phyloP scores from a whole-genome alignment of 2,113 vertebrate species.

The Anseranas semipalmata region DNA sequence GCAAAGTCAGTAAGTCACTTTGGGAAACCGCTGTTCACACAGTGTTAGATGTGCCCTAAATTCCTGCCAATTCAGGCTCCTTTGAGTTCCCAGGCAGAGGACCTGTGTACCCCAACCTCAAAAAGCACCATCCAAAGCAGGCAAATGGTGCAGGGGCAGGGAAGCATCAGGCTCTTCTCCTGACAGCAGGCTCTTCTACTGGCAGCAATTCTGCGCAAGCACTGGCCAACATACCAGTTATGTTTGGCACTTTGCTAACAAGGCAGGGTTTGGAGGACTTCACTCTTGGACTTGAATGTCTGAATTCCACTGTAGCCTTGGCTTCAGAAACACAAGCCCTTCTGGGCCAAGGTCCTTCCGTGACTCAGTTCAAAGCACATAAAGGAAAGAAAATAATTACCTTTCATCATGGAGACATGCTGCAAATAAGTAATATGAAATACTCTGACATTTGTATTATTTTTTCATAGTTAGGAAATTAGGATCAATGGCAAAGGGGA shows the following conservation, averaged over 20 bases:
- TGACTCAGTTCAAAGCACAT: conserved; percentile 22
- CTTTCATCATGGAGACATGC: background rate
- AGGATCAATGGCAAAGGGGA: background rate
- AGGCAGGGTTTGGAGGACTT: conserved; percentile 22
- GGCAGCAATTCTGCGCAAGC: background rate
- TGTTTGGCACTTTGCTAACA: background rate
- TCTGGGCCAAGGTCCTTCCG: conserved; percentile 44
- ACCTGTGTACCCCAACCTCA: background rate
- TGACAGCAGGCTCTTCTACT: rapidly evolving
- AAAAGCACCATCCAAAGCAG: background rate
- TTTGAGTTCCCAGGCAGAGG: background rate
- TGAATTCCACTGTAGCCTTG: conserved; percentile 51
- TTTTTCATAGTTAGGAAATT: background rate
- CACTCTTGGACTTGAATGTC: background rate
- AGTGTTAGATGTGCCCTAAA: rapidly evolving
- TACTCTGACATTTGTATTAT: background rate
- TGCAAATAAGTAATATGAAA: background rate
- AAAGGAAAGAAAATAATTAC: conserved; percentile 12
- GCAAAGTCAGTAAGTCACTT: background rate
- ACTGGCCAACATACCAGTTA: background rate
- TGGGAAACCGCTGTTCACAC: background rate
- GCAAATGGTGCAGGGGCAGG: background rate
- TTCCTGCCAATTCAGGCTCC: background rate
- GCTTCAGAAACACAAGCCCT: background rate
- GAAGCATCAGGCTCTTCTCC: background rate